phyloP scores from a whole-genome alignment of 1,140 invertebrate genomes.

The Drosophila tani region DNA sequence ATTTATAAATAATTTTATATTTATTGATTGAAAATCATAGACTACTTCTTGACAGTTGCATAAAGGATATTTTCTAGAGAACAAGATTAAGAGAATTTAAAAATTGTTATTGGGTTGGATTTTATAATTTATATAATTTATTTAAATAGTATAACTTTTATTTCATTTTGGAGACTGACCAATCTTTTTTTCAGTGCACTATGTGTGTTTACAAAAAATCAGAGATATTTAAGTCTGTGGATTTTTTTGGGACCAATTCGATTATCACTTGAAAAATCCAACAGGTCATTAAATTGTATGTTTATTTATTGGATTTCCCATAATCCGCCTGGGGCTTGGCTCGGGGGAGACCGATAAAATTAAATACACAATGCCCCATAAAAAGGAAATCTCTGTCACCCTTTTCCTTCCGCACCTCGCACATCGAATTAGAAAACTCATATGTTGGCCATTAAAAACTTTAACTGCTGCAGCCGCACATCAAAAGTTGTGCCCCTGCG shows the following conservation, averaged over 20 bases:
- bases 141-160: too few relatives aligned
- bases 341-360: slow-evolving; percentile 23
- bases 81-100: not conserved
- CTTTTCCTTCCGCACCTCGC: slow-evolving; percentile 16
- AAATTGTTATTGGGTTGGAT: too few relatives aligned
- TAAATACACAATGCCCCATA: slow-evolving; percentile 44
- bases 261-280: slow-evolving; percentile 11
- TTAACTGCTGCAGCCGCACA: slow-evolving; percentile 48
- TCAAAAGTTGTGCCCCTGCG: slow-evolving; percentile 42
- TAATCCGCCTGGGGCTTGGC: not conserved
- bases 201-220: slow-evolving; percentile 25
- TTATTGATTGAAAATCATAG: too few relatives aligned
- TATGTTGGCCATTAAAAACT: slow-evolving; percentile 60
- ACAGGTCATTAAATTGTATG: slow-evolving; percentile 28
- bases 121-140: too few relatives aligned
- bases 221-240: not conserved
- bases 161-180: not conserved
- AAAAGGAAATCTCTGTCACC: slow-evolving; percentile 27
- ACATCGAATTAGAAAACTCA: slow-evolving; percentile 47
- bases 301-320: slow-evolving; percentile 36
- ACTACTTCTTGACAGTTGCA: not conserved
- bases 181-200: slow-evolving; percentile 4
- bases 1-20: too few relatives aligned
- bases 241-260: not conserved
- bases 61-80: too few relatives aligned